phyloP scores from a whole-genome alignment of 2,113 vertebrate species.

The Lanius collurio region DNA sequence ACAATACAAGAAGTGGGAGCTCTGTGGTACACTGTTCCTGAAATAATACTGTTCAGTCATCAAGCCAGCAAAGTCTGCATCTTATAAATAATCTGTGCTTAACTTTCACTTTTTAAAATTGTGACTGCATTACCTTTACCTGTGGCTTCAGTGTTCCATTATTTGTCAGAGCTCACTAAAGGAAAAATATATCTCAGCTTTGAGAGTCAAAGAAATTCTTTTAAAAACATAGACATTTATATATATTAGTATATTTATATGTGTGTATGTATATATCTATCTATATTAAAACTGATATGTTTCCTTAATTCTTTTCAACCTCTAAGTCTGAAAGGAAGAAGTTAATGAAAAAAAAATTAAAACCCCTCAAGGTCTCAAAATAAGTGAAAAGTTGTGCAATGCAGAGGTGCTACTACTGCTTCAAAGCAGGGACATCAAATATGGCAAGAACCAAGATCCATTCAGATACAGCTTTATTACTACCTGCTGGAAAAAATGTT shows the following conservation, averaged over 20 bases:
- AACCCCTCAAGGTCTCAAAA: accelerated
- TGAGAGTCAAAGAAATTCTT: not conserved
- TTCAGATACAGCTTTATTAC: not conserved
- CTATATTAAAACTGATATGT: not conserved
- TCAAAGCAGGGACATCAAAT: not conserved
- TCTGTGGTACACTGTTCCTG: not conserved
- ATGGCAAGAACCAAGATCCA: not conserved
- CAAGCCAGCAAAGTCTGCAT: not conserved
- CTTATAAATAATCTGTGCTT: not conserved
- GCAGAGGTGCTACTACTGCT: not conserved
- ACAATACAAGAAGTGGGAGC: not conserved
- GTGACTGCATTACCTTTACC: not conserved
- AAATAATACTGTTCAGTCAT: not conserved
- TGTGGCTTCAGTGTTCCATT: not conserved
- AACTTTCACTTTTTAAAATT: not conserved
- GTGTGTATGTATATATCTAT: not conserved
- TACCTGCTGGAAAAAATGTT: not conserved
- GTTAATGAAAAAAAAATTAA: not conserved
- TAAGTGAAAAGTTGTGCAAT: not conserved
- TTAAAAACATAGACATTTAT: not conserved
- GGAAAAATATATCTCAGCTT: not conserved
- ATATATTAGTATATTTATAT: not conserved
- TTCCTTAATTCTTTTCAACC: not conserved
- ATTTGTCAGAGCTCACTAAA: not conserved
- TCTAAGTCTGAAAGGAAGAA: not conserved